Percentiles rank a stretch among this genome's conserved stretches.
phyloP scores from a whole-genome alignment of 2,797 vertebrate species.

The Tenualosa thibaudeaui region DNA sequence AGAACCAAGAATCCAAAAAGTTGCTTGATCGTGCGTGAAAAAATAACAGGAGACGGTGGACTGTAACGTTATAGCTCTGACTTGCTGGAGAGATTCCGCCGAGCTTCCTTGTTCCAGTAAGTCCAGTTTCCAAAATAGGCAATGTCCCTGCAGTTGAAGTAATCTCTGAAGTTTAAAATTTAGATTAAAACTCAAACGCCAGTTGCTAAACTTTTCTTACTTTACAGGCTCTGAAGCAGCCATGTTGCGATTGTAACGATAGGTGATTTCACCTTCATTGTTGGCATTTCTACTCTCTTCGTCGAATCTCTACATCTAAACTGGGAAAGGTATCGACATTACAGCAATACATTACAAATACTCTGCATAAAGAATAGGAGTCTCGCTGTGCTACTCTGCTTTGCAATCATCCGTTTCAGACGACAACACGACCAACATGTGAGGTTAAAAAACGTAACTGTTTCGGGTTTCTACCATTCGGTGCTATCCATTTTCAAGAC shows the following conservation, averaged over 20 bases:
- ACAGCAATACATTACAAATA: slow-evolving; percentile 54
- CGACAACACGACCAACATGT: slow-evolving; percentile 47
- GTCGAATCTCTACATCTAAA: slow-evolving; percentile 41
- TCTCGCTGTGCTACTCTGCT: slow-evolving; percentile 50
- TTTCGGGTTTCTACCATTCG: slow-evolving; percentile 25
- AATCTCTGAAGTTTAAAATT: not conserved
- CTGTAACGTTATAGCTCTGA: not conserved
- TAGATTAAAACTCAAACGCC: slow-evolving; percentile 52
- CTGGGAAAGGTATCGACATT: slow-evolving; percentile 26
- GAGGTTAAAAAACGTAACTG: slow-evolving; percentile 8
- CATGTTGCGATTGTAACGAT: slow-evolving; percentile 74
- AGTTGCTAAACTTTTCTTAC: slow-evolving; percentile 76
- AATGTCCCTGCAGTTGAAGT: not conserved
- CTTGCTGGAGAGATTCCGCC: slow-evolving; percentile 28
- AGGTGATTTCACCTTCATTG: slow-evolving; percentile 68
- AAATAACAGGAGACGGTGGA: slow-evolving; percentile 26
- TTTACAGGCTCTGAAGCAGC: slow-evolving; percentile 68
- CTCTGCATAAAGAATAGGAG: slow-evolving; percentile 50
- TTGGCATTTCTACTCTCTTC: slow-evolving; percentile 39
- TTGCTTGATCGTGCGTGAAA: slow-evolving; percentile 27
- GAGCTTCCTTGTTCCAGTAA: slow-evolving; percentile 26
- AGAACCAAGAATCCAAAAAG: slow-evolving; percentile 5
- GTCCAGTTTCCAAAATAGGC: not conserved
- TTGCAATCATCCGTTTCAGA: slow-evolving; percentile 56
- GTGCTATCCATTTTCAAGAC: slow-evolving; percentile 30